These are phyloP conservation scores for Ypsolopha scabrella DNA, from an alignment of 2,888 invertebrate genomes.

Conservation along the genomic window DNA sequence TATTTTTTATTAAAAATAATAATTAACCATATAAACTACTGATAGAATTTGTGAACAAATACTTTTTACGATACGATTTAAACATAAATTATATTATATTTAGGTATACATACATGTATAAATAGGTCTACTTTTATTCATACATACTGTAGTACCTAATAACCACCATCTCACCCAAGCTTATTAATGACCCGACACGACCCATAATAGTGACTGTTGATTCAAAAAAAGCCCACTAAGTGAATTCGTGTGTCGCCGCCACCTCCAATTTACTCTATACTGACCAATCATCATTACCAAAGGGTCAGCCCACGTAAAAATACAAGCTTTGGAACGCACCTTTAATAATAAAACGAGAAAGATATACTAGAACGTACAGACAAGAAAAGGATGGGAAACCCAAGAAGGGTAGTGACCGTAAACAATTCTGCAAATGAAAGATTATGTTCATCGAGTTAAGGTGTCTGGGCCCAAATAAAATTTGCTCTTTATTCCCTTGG, in stretches of 20 bases:
- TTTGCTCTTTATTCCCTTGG: constrained; percentile 42
- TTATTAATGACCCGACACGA: constrained; percentile 20
- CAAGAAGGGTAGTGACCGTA: constrained; percentile 34
- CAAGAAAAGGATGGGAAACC: constrained; percentile 20
- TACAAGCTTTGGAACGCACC: constrained; percentile 31
- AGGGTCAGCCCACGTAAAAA: constrained; percentile 23
- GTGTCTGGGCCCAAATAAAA: constrained; percentile 56
- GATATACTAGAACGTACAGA: constrained; percentile 10
- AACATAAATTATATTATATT: too few relatives aligned
- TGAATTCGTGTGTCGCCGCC: constrained; percentile 63
- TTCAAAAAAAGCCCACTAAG: constrained; percentile 32
- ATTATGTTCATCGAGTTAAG: constrained; percentile 66
- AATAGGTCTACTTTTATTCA: too few relatives aligned
- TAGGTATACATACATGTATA: too few relatives aligned
- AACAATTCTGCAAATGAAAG: constrained; percentile 63
- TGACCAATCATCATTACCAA: constrained; percentile 61
- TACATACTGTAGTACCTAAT: too few relatives aligned
- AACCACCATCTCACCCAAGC: too few relatives aligned
- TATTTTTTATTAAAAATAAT: too few relatives aligned
- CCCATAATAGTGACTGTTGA: constrained; percentile 20
- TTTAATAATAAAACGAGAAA: constrained; percentile 26
- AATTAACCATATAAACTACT: too few relatives aligned
- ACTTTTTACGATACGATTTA: too few relatives aligned
- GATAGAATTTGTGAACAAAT: too few relatives aligned
- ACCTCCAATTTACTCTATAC: constrained; percentile 44